A percentile compares a stretch with the other conserved stretches of the same genome.
These are phyloP conservation scores for Cephalopholis sonnerati DNA, from an alignment of 2,113 vertebrate genomes.

Conservation along the genomic window DNA sequence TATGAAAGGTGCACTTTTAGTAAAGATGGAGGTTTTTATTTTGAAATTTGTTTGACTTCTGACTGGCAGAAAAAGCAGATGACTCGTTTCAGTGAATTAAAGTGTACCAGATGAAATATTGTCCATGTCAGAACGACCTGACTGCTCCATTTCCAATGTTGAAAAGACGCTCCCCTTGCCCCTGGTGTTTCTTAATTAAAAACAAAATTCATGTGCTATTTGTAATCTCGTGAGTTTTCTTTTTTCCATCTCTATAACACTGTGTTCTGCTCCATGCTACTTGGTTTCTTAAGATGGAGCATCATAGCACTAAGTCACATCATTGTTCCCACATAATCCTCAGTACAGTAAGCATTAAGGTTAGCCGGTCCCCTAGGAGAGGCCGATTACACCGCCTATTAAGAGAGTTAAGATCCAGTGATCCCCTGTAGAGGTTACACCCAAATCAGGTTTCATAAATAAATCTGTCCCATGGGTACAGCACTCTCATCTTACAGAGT, in stretches of 20 bases:
- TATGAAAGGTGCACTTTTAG: constrained; percentile 63
- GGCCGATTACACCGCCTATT: neutral
- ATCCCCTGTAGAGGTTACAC: constrained; percentile 17
- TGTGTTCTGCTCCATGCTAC: neutral
- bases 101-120: constrained; percentile 54
- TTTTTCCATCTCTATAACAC: neutral
- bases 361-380: neutral
- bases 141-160: constrained; percentile 64
- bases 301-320: constrained; percentile 5
- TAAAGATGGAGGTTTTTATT: constrained; percentile 23
- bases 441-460: constrained; percentile 36
- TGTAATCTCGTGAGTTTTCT: constrained; percentile 66
- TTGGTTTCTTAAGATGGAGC: neutral
- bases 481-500: constrained; percentile 11
- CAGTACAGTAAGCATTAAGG: constrained; percentile 16
- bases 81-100: constrained; percentile 38
- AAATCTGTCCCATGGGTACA: neutral
- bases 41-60: constrained; percentile 45
- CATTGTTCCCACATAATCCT: constrained; percentile 28
- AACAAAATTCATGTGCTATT: constrained; percentile 83
- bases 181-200: constrained; percentile 84
- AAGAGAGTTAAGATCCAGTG: constrained; percentile 17
- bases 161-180: constrained; percentile 54
- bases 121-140: constrained; percentile 52
- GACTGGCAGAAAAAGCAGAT: constrained; percentile 36